phyloP scores from a whole-genome alignment of 2,888 invertebrate genomes.

The Tipula lateralis region DNA sequence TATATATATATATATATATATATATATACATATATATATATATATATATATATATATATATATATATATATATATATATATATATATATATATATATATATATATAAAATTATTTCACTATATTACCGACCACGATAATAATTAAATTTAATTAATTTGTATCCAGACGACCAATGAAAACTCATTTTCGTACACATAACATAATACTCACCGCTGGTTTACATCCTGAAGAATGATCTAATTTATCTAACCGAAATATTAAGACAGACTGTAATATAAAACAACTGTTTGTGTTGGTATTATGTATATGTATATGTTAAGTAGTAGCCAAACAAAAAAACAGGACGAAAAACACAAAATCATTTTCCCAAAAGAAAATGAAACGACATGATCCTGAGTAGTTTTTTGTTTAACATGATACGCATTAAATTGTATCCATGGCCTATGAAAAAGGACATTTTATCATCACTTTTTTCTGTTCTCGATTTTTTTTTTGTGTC shows the following conservation, averaged over 20 bases:
- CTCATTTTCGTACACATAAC: neutral
- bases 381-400: neutral
- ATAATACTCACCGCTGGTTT: neutral
- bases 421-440: neutral
- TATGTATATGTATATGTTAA: neutral
- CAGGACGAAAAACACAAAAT: neutral
- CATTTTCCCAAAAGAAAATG: conserved; percentile 7
- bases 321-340: neutral
- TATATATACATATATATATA: no score
- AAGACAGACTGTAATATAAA: neutral
- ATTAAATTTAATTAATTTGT: neutral
- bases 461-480: neutral
- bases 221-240: neutral
- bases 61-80: no score
- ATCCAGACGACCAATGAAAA: neutral
- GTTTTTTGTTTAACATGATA: neutral
- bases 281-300: neutral
- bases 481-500: neutral
- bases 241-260: neutral
- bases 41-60: no score
- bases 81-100: no score
- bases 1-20: no score
- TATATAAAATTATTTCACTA: no score
- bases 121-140: neutral
- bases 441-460: neutral